A percentile compares a stretch with the other conserved stretches of the same genome.
phyloP scores from a whole-genome alignment of 2,113 vertebrate genomes.

The Lophius piscatorius region DNA sequence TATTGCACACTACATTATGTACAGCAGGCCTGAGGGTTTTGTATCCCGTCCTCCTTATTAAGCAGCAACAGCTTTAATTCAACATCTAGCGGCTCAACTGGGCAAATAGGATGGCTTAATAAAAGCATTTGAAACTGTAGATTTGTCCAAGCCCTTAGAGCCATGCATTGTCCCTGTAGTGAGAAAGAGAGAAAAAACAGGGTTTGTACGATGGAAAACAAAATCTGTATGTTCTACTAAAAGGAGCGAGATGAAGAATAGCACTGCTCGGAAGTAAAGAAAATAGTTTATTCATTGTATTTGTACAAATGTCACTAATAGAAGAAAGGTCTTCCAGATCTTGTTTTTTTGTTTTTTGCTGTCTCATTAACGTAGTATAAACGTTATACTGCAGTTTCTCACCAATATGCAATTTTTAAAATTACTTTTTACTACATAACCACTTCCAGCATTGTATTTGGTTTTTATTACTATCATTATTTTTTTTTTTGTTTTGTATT shows the following conservation, averaged over 20 bases:
- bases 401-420: neutral
- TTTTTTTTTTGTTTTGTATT: neutral
- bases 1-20: slow-evolving; percentile 53
- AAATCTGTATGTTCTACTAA: neutral
- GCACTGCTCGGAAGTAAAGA: slow-evolving; percentile 7
- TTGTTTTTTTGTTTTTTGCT: neutral
- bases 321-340: neutral
- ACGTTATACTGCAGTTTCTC: neutral
- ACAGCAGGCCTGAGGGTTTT: slow-evolving; percentile 34
- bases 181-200: slow-evolving; percentile 7
- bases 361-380: neutral
- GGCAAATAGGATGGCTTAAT: slow-evolving; percentile 65
- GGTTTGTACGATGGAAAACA: slow-evolving; percentile 7
- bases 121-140: slow-evolving; percentile 60
- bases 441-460: neutral
- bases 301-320: neutral
- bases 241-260: slow-evolving; percentile 11
- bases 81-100: slow-evolving; percentile 65
- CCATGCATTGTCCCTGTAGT: slow-evolving; percentile 25
- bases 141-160: slow-evolving; percentile 63
- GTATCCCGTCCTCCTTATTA: slow-evolving; percentile 47
- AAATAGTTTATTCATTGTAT: neutral
- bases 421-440: neutral
- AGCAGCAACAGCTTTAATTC: slow-evolving; percentile 66
- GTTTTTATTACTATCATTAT: neutral